Conservation (phyloP, 2,113 vertebrate species). For the Lutjanus erythropterus region DNA sequence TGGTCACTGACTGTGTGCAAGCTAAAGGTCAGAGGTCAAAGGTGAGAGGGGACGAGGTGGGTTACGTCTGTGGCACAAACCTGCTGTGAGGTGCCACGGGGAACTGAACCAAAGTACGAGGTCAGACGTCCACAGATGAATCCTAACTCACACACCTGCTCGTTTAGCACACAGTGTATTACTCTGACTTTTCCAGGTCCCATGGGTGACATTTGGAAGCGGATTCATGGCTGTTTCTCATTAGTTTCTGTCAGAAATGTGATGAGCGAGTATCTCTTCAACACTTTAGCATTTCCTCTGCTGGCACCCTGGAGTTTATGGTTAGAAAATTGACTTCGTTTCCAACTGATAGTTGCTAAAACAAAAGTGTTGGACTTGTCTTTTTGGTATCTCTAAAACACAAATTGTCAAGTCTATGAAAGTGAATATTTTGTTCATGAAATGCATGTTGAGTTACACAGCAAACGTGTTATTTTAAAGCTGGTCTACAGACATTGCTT, state of each 20-base stretch:
- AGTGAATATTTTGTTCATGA: background rate
- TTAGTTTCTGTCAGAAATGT: slow-evolving; percentile 27
- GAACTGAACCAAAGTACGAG: slow-evolving; percentile 13
- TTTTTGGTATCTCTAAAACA: background rate
- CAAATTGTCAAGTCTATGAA: background rate
- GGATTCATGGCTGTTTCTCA: slow-evolving; percentile 24
- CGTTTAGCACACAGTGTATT: slow-evolving; percentile 27
- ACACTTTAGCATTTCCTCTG: slow-evolving; percentile 64
- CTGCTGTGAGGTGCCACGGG: slow-evolving; percentile 17
- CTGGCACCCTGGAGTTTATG: slow-evolving; percentile 27
- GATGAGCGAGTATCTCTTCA: slow-evolving; percentile 51
- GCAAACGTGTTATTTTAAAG: background rate
- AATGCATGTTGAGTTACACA: background rate
- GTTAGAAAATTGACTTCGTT: background rate
- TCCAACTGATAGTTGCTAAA: background rate
- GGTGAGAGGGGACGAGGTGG: background rate
- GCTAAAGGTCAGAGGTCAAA: slow-evolving; percentile 24
- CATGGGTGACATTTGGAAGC: slow-evolving; percentile 30
- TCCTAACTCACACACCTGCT: slow-evolving; percentile 61
- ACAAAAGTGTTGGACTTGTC: background rate
- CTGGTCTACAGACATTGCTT: background rate
- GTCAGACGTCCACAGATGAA: background rate
- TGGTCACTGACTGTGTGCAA: slow-evolving; percentile 8
- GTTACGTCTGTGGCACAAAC: slow-evolving; percentile 17
- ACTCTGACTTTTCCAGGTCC: slow-evolving; percentile 6